Evolutionary conservation across 1,140 invertebrate genomes (phyloP).

Genomic region (Trigoniulus corallinus): DNA sequence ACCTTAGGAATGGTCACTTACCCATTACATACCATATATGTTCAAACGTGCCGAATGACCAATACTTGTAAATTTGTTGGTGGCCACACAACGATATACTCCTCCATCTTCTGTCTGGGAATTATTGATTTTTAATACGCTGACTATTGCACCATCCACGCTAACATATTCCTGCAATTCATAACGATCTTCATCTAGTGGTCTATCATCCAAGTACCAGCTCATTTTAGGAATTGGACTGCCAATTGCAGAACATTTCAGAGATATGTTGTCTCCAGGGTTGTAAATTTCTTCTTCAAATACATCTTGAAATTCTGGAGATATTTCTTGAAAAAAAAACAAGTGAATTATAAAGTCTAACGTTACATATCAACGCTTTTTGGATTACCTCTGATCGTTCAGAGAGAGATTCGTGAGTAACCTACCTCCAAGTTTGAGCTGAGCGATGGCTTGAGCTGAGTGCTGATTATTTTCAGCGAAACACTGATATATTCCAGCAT

Average conservation of each 20-base stretch:
- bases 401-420: no score
- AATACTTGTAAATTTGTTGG: constrained; percentile 75
- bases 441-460: constrained; percentile 62
- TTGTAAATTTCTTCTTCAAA: constrained; percentile 66
- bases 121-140: constrained; percentile 79
- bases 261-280: constrained; percentile 55
- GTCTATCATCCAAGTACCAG: constrained; percentile 30
- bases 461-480: constrained; percentile 68
- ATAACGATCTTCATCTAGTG: constrained; percentile 12
- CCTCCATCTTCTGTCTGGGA: constrained; percentile 86
- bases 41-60: constrained; percentile 75
- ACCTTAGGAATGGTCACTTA: no score
- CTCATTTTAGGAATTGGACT: constrained; percentile 44
- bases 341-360: background rate
- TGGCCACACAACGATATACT: constrained; percentile 76
- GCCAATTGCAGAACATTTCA: constrained; percentile 66
- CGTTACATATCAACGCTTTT: no score
- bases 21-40: constrained; percentile 58
- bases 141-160: constrained; percentile 72
- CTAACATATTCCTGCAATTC: constrained; percentile 36
- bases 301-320: constrained; percentile 59
- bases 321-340: background rate
- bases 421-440: constrained; percentile 66
- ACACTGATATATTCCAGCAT: constrained; percentile 80
- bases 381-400: no score